Evolutionary conservation across 37 sponge, comb jelly and placozoan species (phyloP), one percentile per base, ranked within the genome.

Genomic region (Axinella damicornis): DNA sequence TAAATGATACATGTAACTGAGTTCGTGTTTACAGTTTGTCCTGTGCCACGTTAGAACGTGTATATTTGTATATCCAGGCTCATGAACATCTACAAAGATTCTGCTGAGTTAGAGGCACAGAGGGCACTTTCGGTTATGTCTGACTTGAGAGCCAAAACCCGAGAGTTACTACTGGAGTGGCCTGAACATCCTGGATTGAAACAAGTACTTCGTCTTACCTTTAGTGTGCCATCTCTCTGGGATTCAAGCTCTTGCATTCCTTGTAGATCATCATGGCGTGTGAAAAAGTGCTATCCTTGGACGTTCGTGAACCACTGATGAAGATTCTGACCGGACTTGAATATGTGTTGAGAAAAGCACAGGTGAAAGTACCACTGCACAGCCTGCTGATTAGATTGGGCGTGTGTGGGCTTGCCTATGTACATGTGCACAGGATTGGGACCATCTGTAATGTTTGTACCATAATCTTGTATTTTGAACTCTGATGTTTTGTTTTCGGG

Each of bases 111-210:
- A 38, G 94, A 93, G 58, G 68, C 60, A 31, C 37, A 20, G 30
- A 72, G 32, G 36, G 76, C 76, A 27, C 35, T 24, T 33, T 53
- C 77, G 35, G 70, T 96, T 5, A 24, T 96, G 0, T 19, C 24
- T 9, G 32, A 25, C 25, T 24, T 93, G 59, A 46, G 24, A 6
- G 32, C 32, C 22, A 33, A 79, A 53, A 64, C 79, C 0, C 53
- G 77, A 9, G 69, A 84, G 24, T 57, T 89, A 14, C 77, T 97
- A 30, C 22, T 58, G 12, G 83, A 94, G 41, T 97, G 95, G 95
- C 98, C 98, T 22, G 95, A 97, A 0, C 89, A 96, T 79, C 95
- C 98, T 34, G 89, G 79, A 22, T 79, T 97, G 28, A 70, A 67
- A 16, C 93, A 95, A 90, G 92, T 97, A 65, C 9, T n/a, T n/a